These are phyloP conservation scores for Eurosta solidaginis DNA, from an alignment of 1,140 invertebrate genomes.

Conservation along the genomic window DNA sequence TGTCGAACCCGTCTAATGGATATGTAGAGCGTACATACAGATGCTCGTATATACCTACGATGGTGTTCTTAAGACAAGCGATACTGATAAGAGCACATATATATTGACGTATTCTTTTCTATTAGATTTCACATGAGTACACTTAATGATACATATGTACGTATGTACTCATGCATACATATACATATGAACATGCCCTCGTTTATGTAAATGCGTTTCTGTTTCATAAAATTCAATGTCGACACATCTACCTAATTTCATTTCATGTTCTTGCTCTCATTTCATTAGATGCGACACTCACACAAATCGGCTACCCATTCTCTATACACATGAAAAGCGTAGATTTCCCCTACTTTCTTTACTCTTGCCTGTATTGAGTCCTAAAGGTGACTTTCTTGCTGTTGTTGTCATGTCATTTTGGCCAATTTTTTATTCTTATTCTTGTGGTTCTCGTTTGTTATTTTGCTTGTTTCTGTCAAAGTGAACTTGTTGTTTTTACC, in stretches of 20 bases:
- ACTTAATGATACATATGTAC: neutral
- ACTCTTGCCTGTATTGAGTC: neutral
- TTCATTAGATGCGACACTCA: neutral
- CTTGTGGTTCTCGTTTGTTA: slow-evolving; percentile 1
- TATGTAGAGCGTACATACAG: too few relatives aligned
- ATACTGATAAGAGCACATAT: too few relatives aligned
- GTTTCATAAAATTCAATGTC: slow-evolving; percentile 37
- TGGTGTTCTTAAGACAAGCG: too few relatives aligned
- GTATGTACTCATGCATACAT: neutral
- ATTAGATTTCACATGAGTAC: too few relatives aligned
- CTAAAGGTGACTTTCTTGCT: neutral
- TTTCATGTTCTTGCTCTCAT: slow-evolving; percentile 27
- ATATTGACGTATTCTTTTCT: too few relatives aligned
- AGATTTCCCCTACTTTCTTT: neutral
- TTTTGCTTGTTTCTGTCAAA: slow-evolving; percentile 14
- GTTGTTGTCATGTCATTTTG: neutral
- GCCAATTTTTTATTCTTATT: slow-evolving; percentile 1
- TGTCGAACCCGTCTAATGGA: too few relatives aligned
- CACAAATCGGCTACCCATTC: neutral
- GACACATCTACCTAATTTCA: slow-evolving; percentile 35
- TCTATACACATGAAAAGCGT: neutral
- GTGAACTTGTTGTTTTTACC: neutral
- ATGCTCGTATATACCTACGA: too few relatives aligned
- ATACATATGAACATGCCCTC: too few relatives aligned
- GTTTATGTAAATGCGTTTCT: neutral